Evolutionary conservation across 23 tunicate genomes (phyloP).

Genomic region (Trididemnum nubilum): DNA sequence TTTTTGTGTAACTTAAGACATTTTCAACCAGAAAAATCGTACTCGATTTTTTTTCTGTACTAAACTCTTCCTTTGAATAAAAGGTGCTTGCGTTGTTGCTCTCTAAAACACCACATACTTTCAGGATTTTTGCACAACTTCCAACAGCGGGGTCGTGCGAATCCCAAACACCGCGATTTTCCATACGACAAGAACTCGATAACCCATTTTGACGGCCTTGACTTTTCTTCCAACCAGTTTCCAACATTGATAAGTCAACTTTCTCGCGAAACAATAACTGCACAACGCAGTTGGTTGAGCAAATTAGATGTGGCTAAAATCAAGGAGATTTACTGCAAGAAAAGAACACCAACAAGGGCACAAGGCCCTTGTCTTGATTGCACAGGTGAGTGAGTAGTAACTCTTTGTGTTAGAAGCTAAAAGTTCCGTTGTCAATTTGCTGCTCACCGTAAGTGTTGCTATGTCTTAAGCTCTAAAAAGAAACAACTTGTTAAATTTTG

Average conservation of each 20-base stretch:
- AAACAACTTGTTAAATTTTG: too few species aligned
- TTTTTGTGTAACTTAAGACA: too few species aligned
- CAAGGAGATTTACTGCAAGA: background rate
- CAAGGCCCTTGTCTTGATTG: background rate
- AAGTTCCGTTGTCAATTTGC: too few species aligned
- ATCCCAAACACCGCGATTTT: background rate
- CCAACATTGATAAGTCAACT: constrained; percentile 4
- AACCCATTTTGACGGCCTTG: constrained; percentile 16
- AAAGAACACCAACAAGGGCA: background rate
- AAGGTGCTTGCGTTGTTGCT: too few species aligned
- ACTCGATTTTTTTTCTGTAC: too few species aligned
- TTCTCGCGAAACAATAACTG: background rate
- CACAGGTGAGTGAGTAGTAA: background rate
- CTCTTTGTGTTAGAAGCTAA: too few species aligned
- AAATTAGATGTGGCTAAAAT: background rate
- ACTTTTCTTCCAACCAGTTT: constrained; percentile 21
- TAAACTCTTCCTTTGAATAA: too few species aligned
- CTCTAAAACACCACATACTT: too few species aligned
- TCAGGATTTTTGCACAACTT: constrained; percentile 3
- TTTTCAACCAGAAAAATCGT: too few species aligned
- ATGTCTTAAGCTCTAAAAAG: too few species aligned
- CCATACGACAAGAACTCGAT: constrained; percentile 25
- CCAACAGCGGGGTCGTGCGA: constrained; percentile 10
- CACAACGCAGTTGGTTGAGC: constrained; percentile 13
- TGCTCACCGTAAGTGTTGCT: too few species aligned